These are phyloP conservation scores for Kryptolebias ocellatus DNA, from an alignment of 2,797 vertebrate species.

Conservation along the genomic window DNA sequence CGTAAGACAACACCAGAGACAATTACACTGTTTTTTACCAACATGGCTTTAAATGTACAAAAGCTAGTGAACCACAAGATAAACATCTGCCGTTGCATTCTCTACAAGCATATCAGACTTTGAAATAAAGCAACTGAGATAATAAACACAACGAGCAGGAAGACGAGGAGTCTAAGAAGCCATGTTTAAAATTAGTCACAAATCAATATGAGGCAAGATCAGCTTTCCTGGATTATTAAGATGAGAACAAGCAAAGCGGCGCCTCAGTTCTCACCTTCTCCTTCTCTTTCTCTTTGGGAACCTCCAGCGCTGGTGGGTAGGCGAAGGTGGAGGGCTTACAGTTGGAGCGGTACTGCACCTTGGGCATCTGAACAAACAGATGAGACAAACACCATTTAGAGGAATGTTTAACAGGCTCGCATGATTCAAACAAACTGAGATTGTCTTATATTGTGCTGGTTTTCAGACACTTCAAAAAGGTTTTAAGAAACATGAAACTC, in stretches of 20 bases:
- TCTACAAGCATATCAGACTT: slow-evolving; percentile 21
- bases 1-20: slow-evolving; percentile 53
- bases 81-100: slow-evolving; percentile 41
- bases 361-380: slow-evolving; percentile 89
- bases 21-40: slow-evolving; percentile 43
- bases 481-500: too few species aligned
- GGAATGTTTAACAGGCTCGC: too few species aligned
- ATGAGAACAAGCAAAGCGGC: slow-evolving; percentile 22
- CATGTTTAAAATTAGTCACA: slow-evolving; percentile 46
- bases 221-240: slow-evolving; percentile 32
- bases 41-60: slow-evolving; percentile 39
- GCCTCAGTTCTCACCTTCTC: slow-evolving; percentile 88
- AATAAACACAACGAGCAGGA: slow-evolving; percentile 39
- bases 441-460: too few species aligned
- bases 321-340: slow-evolving; percentile 99
- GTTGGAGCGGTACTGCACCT: slow-evolving; percentile 98
- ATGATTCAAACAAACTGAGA: too few species aligned
- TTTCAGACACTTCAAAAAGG: too few species aligned
- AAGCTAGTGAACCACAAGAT: slow-evolving; percentile 47
- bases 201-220: slow-evolving; percentile 39
- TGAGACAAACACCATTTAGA: not conserved
- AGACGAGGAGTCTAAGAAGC: slow-evolving; percentile 27
- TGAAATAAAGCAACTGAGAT: slow-evolving; percentile 37
- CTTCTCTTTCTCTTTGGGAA: slow-evolving; percentile 99
- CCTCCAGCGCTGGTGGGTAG: slow-evolving; percentile 96